A percentile compares a stretch with the other conserved stretches of the same genome.
Evolutionary conservation across 2,888 invertebrate genomes (phyloP).

Genomic region (Sclerodermus sp.): DNA sequence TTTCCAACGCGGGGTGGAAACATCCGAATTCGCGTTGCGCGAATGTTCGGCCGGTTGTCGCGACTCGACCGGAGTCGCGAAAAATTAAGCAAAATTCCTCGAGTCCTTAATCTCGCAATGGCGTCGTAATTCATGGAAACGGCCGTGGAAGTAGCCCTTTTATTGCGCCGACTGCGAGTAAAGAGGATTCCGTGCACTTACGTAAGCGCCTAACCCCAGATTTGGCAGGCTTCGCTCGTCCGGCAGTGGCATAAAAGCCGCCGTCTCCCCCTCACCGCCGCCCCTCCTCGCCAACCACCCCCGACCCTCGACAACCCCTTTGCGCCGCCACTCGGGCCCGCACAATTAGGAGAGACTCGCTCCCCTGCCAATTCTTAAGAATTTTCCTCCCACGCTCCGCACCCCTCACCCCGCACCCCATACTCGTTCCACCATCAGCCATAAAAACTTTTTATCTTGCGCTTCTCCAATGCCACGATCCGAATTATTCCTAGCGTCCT

Average conservation of each 20-base stretch:
- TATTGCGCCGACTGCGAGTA: conserved; percentile 11
- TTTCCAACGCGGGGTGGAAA: too few species aligned
- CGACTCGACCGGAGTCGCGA: too few species aligned
- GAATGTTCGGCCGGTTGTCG: too few species aligned
- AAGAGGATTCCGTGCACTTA: conserved; percentile 13
- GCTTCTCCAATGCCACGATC: too few species aligned
- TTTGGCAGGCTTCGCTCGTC: conserved; percentile 34
- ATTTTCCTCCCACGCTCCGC: conserved; percentile 22
- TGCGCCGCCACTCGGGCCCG: conserved; percentile 3
- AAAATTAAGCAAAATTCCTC: neutral
- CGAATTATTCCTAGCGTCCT: neutral
- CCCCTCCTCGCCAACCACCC: neutral
- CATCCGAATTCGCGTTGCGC: too few species aligned
- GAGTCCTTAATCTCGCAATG: conserved; percentile 14
- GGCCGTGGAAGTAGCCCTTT: conserved; percentile 12
- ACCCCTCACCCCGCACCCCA: too few species aligned
- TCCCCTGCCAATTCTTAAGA: conserved; percentile 48
- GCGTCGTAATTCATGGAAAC: conserved; percentile 8
- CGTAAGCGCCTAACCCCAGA: conserved; percentile 25
- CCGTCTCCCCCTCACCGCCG: conserved; percentile 5
- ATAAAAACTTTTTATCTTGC: too few species aligned
- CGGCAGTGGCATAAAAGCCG: conserved; percentile 20
- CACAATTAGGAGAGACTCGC: neutral
- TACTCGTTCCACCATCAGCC: too few species aligned
- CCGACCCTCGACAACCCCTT: too few species aligned